These are phyloP conservation scores for Hoplodrina ambigua DNA, from an alignment of 2,888 invertebrate species.

Conservation along the genomic window DNA sequence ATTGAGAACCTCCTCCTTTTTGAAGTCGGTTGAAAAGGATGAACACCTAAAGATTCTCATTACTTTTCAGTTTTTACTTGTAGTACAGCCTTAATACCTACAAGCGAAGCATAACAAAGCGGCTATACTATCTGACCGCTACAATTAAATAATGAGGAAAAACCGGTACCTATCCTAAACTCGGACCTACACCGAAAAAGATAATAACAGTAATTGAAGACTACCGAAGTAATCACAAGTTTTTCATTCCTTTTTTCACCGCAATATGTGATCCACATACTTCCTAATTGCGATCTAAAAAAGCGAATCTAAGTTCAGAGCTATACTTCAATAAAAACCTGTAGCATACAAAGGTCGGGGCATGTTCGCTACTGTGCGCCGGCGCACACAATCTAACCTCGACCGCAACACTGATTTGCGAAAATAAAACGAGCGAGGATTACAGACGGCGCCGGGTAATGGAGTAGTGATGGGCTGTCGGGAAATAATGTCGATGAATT, in stretches of 20 bases:
- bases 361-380: slow-evolving; percentile 69
- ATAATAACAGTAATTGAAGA: slow-evolving; percentile 42
- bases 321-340: slow-evolving; percentile 49
- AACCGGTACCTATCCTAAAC: not conserved
- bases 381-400: slow-evolving; percentile 74
- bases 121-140: slow-evolving; percentile 14
- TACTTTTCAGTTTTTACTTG: no score
- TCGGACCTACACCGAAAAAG: slow-evolving; percentile 22
- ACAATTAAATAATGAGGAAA: slow-evolving; percentile 18
- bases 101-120: slow-evolving; percentile 5
- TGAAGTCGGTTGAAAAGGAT: no score
- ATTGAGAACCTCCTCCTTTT: no score
- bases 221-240: slow-evolving; percentile 38
- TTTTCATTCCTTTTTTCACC: slow-evolving; percentile 43
- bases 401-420: slow-evolving; percentile 87
- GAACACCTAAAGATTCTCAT: no score
- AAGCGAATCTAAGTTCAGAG: slow-evolving; percentile 33
- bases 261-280: slow-evolving; percentile 46
- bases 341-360: slow-evolving; percentile 52
- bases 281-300: slow-evolving; percentile 55
- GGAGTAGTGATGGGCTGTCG: slow-evolving; percentile 75
- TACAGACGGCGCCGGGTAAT: slow-evolving; percentile 86
- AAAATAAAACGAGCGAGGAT: slow-evolving; percentile 87
- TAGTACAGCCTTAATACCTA: not conserved
- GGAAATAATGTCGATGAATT: slow-evolving; percentile 46